Base-by-base conservation (phyloP, 2,888 invertebrate genomes). In the Leucophenga maculata region DNA sequence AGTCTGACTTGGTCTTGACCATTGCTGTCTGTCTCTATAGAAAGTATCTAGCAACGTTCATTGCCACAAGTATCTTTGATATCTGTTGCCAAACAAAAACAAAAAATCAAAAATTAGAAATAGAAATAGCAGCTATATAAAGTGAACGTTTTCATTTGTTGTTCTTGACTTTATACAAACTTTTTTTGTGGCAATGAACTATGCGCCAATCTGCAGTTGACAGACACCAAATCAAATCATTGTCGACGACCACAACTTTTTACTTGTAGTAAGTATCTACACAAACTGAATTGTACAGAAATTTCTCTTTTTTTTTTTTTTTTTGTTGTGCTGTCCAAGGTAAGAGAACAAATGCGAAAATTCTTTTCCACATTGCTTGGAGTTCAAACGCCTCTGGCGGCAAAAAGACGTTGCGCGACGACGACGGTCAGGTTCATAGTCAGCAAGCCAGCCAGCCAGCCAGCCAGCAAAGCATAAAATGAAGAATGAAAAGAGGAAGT, bases 51-150 rank as follows among this genome's bases (percentile, higher is more conserved):
- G 22, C 18, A 55, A 6, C 16, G 13, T 55, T 2, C 55, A 55
- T 26, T 59, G 26, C 57, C 26, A 31, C 39, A 20, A 55, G 26
- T 16, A 55, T 55, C 26, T 55, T 55, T 55, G 55, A 55, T 18
- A 26, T 22, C 22, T 26, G 26, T 39, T 39, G 11, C 18, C 6
- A 55, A 55, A 22, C 20, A 22, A 13, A 20, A 20, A 22, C 16
- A 55, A 20, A 50, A 59, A 59, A 59, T n/a, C 4, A 32, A n/a
- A 59, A 59, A 39, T 22, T 22, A 55, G 50, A 50, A 50, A 50
- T 50, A 46, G 52, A 52, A 52, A 52, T 26, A 26, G 3, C 26
- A 26, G 26, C n/a, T n/a, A 26, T 26, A 26, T 52, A 55, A 55
- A 55, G 22, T 55, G 54, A 55, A 55, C 54, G 54, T 55, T 22